Evolutionary conservation across 1,140 invertebrate species (phyloP), one percentile per base, ranked within the genome.

Genomic region (Plectrocnemia conspersa): DNA sequence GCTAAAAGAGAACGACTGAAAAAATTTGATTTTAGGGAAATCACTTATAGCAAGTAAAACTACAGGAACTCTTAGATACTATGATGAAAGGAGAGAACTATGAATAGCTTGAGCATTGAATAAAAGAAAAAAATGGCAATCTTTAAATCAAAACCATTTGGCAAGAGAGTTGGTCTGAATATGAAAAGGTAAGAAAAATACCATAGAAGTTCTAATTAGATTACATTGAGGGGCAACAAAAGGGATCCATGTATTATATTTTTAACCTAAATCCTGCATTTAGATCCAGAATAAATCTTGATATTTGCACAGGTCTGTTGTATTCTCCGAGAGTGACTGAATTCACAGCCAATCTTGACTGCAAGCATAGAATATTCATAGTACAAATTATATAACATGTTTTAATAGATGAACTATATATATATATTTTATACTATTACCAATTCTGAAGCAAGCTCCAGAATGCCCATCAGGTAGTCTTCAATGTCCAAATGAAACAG

Each of bases 401-500:
- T 54, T 16, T 29, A 40, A 58, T 44, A 33, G 29, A 35, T 32
- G n/a, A 55, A 56, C 29, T 23, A 42, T 48, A 46, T 32, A 47
- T 18, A 29, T 46, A 25, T 6, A 25, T 2, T 22, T 33, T 21
- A 23, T 29, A 44, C 38, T 72, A 72, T 75, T 74, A 90, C 87
- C 74, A 96, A 69, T 78, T 95, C 92, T 35, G 85, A 82, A 21
- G 88, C 84, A 42, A 95, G 68, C 64, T 85, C 80, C 16, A 95
- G 70, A 5, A 95, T 70, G 2, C 93, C 92, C 66, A 88, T 81
- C 10, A 97, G 71, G 65, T 89, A 96, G 63, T 95, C 92, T 69
- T 97, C 92, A 16, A 95, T 74, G 62, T 95, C 91, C 52, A 96
- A 71, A 67, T 93, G 90, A 65, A 95, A 92, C 1, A 87, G 88